phyloP scores from a whole-genome alignment of 2,888 invertebrate genomes.

The Mesorhabditis belari region DNA sequence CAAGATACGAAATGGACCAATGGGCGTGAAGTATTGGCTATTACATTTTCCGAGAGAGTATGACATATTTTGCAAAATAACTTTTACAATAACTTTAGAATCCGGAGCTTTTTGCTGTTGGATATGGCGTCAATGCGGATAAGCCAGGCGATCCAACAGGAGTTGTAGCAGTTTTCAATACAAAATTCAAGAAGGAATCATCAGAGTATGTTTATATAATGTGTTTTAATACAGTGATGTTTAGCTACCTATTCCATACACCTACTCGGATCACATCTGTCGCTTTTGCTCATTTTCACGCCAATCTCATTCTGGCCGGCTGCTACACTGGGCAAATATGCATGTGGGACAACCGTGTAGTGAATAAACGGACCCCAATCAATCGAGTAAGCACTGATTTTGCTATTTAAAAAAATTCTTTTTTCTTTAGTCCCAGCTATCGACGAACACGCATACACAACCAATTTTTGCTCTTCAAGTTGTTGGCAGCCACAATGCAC shows the following conservation, averaged over 20 bases:
- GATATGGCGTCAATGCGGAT: slow-evolving; percentile 60
- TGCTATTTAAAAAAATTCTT: too few species aligned
- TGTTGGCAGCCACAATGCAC: slow-evolving; percentile 89
- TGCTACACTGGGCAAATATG: slow-evolving; percentile 78
- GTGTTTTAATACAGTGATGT: too few species aligned
- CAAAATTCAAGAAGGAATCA: slow-evolving; percentile 89
- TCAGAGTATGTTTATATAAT: slow-evolving; percentile 80
- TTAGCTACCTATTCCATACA: slow-evolving; percentile 47
- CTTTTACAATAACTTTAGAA: slow-evolving; percentile 62
- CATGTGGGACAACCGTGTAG: slow-evolving; percentile 92
- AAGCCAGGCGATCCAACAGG: slow-evolving; percentile 96
- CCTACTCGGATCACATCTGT: slow-evolving; percentile 87
- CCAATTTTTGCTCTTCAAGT: slow-evolving; percentile 77
- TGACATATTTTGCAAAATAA: not conserved
- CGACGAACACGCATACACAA: slow-evolving; percentile 64
- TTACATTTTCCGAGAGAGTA: too few species aligned
- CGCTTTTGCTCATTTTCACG: slow-evolving; percentile 84
- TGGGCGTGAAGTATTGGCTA: slow-evolving; percentile 68
- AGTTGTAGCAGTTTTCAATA: slow-evolving; percentile 94
- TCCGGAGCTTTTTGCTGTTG: slow-evolving; percentile 84
- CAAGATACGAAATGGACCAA: slow-evolving; percentile 29
- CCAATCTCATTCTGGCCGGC: slow-evolving; percentile 78
- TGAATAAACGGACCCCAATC: slow-evolving; percentile 84
- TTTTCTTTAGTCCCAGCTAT: slow-evolving; percentile 41
- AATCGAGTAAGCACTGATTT: too few species aligned